These are phyloP conservation scores for Myathropa florea DNA, from an alignment of 2,888 invertebrate species.

Conservation along the genomic window DNA sequence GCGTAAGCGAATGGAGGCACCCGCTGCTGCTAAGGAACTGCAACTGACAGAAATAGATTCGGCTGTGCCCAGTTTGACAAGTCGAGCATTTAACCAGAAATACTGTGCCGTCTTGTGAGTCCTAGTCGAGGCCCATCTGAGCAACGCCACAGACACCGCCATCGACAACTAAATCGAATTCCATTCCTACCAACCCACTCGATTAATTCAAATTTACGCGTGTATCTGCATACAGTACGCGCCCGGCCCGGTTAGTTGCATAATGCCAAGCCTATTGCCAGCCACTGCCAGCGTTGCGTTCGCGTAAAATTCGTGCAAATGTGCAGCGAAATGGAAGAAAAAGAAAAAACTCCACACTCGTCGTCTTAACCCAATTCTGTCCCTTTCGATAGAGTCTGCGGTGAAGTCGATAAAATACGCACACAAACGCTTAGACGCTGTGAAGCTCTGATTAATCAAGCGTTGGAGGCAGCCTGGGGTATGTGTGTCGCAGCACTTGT, in stretches of 20 bases:
- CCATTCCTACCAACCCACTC: conserved; percentile 47
- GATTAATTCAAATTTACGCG: conserved; percentile 41
- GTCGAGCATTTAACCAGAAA: background rate
- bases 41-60: too few relatives aligned
- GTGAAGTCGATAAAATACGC: conserved; percentile 60
- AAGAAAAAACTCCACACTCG: background rate
- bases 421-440: conserved; percentile 7
- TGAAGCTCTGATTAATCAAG: conserved; percentile 58
- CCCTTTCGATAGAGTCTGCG: conserved; percentile 66
- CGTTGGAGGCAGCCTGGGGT: conserved; percentile 56
- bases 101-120: background rate
- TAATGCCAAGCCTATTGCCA: conserved; percentile 37
- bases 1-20: background rate
- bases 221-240: conserved; percentile 29
- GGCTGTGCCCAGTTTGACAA: background rate
- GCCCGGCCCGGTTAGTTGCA: conserved; percentile 43
- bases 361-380: conserved; percentile 69
- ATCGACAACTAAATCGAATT: conserved; percentile 19
- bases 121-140: background rate
- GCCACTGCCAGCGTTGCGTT: conserved; percentile 24
- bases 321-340: conserved; percentile 21
- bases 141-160: background rate
- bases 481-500: conserved; percentile 51
- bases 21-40: too few relatives aligned
- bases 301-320: conserved; percentile 41